Evolutionary conservation across 35 echinoderm and acorn worm genomes (phyloP).

Genomic region (Acanthaster planci): DNA sequence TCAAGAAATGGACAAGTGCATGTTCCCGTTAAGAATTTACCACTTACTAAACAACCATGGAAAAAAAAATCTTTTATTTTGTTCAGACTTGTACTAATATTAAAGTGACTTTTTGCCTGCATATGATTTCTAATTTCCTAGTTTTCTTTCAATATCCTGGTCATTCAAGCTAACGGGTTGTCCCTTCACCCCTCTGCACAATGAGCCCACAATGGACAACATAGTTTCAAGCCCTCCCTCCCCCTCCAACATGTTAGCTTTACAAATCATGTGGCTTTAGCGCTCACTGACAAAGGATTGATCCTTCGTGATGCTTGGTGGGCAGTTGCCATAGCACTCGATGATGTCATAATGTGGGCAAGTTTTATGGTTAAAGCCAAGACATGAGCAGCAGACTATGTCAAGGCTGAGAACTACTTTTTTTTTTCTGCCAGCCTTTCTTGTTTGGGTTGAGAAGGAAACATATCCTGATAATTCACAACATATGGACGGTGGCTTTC

Average conservation of each 20-base stretch:
- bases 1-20: too few species aligned
- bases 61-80: too few species aligned
- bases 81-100: too few species aligned
- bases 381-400: not conserved
- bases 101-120: too few species aligned
- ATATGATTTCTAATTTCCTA: not conserved
- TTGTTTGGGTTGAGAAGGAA: too few species aligned
- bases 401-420: not conserved
- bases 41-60: too few species aligned
- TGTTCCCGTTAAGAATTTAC: too few species aligned
- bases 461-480: not conserved
- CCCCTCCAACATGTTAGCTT: conserved; percentile 21
- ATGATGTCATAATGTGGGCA: conserved; percentile 22
- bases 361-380: conserved; percentile 21
- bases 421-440: not conserved
- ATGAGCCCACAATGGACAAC: not conserved
- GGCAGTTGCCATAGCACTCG: conserved; percentile 17
- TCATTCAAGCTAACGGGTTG: not conserved
- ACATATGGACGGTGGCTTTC: not conserved
- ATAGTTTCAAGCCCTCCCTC: not conserved
- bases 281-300: not conserved
- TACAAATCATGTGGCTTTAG: conserved; percentile 16
- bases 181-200: not conserved
- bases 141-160: not conserved
- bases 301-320: not conserved